A percentile compares a stretch with the other conserved stretches of the same genome.
These are phyloP conservation scores for Tortrix viridana DNA, from an alignment of 2,888 invertebrate species.

Conservation along the genomic window DNA sequence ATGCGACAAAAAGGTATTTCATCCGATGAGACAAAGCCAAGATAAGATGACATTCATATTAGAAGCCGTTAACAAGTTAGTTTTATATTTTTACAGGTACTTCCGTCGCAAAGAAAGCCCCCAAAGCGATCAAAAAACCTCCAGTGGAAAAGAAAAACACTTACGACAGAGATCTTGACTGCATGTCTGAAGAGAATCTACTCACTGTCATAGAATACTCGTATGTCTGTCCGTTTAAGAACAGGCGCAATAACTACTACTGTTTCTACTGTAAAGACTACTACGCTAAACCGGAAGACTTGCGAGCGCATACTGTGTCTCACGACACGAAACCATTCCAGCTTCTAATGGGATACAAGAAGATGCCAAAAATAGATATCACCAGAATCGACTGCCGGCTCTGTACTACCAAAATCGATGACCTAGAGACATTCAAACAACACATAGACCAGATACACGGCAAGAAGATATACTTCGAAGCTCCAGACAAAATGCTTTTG, in stretches of 20 bases:
- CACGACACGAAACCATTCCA: slow-evolving; percentile 78
- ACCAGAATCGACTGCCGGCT: slow-evolving; percentile 73
- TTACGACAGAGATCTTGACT: slow-evolving; percentile 71
- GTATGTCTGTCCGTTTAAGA: slow-evolving; percentile 75
- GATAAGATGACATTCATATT: too few relatives aligned
- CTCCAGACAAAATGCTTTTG: slow-evolving; percentile 70
- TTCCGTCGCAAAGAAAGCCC: slow-evolving; percentile 43
- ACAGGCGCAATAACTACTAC: slow-evolving; percentile 73
- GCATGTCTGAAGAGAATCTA: slow-evolving; percentile 76
- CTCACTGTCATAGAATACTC: slow-evolving; percentile 75
- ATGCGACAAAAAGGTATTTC: too few relatives aligned
- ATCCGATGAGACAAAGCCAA: too few relatives aligned
- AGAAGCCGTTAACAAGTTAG: too few relatives aligned
- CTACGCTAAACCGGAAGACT: slow-evolving; percentile 73
- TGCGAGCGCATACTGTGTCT: slow-evolving; percentile 69
- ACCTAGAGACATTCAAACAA: slow-evolving; percentile 66
- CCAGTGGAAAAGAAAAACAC: slow-evolving; percentile 68
- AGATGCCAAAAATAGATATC: slow-evolving; percentile 76
- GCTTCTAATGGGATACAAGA: slow-evolving; percentile 72
- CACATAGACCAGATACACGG: slow-evolving; percentile 70
- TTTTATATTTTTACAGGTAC: slow-evolving; percentile 50
- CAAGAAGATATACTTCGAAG: slow-evolving; percentile 75
- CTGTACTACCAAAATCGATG: slow-evolving; percentile 67
- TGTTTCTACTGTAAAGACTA: slow-evolving; percentile 79
- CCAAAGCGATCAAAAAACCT: slow-evolving; percentile 55